Base-by-base conservation (phyloP, 2,797 vertebrate genomes). In the Malacoraja senta region DNA sequence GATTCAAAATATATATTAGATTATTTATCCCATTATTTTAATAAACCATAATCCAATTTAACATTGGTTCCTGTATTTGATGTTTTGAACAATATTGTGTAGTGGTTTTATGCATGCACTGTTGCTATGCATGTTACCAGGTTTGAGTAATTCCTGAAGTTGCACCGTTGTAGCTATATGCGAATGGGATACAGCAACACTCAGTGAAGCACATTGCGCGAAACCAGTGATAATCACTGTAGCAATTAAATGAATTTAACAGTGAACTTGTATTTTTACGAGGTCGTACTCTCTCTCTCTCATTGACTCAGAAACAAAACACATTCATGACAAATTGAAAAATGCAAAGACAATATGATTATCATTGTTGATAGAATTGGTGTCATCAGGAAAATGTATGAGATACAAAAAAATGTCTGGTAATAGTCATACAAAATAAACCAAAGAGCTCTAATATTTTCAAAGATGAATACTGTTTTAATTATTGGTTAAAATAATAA, bases 341-440 rank as follows among this genome's bases (percentile, higher is more conserved):
- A 68, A 88, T 88, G 61, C 61, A 63, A 91, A 71, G 88, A 91
- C 32, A 29, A n/a, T 26, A 53, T 91, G 68, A 91, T 44, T 24
- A 71, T 72, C 17, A 44, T 53, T 91, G n/a, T 29, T 53, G 21
- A 44, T 74, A 71, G 10, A 4, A 26, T 13, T 76, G 35, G 29
- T 53, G 26, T 90, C 63, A 90, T n/a, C 2, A 1, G 35, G 35
- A 53, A 76, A 84, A 91, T 44, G 24, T 44, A 74, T 76, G 71
- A 44, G 13, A 9, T 76, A 12, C 7, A 29, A 91, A 84, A 53
- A 92, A 13, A 26, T 86, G 44, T 63, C 32, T 93, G 32, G 79
- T 63, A 65, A 92, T 86, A 58, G 63, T 83, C 84, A 91, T 80
- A 93, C 58, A 93, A 93, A 91, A 91, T 71, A 81, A 93, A 88